phyloP scores from a whole-genome alignment of 2,797 vertebrate genomes.

The Holocentrus rufus region DNA sequence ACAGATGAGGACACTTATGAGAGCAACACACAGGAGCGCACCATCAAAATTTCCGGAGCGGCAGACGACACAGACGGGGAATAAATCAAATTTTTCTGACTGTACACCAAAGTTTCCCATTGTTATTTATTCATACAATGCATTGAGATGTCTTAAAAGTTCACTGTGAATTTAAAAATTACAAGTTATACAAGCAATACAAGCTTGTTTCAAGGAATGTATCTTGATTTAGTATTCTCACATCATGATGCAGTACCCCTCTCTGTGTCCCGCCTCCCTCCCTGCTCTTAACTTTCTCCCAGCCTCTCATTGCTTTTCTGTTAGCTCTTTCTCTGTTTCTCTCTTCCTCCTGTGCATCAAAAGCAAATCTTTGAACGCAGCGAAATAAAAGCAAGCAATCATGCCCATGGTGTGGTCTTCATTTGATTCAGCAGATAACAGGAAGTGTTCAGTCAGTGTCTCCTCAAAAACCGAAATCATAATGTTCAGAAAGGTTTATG shows the following conservation, averaged over 20 bases:
- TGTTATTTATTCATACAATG: background rate
- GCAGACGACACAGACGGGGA: constrained; percentile 74
- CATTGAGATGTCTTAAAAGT: background rate
- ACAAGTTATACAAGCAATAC: background rate
- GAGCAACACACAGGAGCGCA: constrained; percentile 77
- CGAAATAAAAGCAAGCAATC: constrained; percentile 66
- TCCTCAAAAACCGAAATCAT: background rate
- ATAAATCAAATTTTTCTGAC: constrained; percentile 48
- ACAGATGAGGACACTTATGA: constrained; percentile 76
- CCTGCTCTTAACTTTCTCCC: constrained; percentile 36
- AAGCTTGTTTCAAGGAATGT: background rate
- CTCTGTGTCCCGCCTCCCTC: constrained; percentile 2
- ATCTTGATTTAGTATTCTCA: background rate
- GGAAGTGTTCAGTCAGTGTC: background rate
- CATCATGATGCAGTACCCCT: background rate
- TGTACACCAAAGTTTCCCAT: background rate
- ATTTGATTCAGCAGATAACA: constrained; percentile 5
- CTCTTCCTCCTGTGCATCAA: constrained; percentile 49
- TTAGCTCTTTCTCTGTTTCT: constrained; percentile 40
- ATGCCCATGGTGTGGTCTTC: constrained; percentile 27
- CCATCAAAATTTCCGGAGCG: constrained; percentile 81
- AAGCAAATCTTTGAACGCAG: constrained; percentile 20
- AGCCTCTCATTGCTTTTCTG: constrained; percentile 27
- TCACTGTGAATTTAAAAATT: background rate
- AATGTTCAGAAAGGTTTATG: background rate